Conservation (phyloP, 2,888 invertebrate species). For the Thereva unica region DNA sequence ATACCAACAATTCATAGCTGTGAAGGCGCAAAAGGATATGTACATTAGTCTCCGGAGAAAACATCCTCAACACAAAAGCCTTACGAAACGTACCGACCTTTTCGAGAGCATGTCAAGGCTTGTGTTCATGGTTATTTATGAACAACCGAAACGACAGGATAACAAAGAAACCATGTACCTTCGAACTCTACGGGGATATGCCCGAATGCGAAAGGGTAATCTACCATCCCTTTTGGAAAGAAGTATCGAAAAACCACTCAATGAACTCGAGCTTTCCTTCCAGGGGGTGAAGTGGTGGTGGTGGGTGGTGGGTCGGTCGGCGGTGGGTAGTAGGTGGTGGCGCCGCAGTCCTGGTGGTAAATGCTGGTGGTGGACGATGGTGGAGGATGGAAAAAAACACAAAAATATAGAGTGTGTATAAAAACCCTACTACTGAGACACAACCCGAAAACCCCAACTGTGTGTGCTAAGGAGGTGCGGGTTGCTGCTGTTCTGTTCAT, state of each 20-base stretch:
- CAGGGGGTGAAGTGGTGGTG: background rate
- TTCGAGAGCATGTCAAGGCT: slow-evolving; percentile 40
- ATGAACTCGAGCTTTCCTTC: slow-evolving; percentile 31
- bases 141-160: slow-evolving; percentile 40
- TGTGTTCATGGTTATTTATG: slow-evolving; percentile 41
- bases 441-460: slow-evolving; percentile 11
- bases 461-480: slow-evolving; percentile 21
- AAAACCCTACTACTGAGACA: too few relatives aligned
- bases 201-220: slow-evolving; percentile 40
- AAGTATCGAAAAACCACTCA: slow-evolving; percentile 37
- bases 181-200: slow-evolving; percentile 37
- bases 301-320: too few relatives aligned
- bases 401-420: too few relatives aligned
- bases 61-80: slow-evolving; percentile 35
- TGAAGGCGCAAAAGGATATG: slow-evolving; percentile 38
- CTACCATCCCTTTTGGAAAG: slow-evolving; percentile 13
- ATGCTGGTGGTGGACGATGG: too few relatives aligned
- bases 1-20: slow-evolving; percentile 13
- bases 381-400: too few relatives aligned
- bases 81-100: slow-evolving; percentile 34
- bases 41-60: slow-evolving; percentile 39
- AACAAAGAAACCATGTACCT: slow-evolving; percentile 41
- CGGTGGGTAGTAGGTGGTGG: too few relatives aligned
- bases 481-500: slow-evolving; percentile 16
- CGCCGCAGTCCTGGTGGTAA: too few relatives aligned